Conservation (phyloP, 35 echinoderm and acorn worm genomes). For the Strongylocentrotus purpuratus region DNA sequence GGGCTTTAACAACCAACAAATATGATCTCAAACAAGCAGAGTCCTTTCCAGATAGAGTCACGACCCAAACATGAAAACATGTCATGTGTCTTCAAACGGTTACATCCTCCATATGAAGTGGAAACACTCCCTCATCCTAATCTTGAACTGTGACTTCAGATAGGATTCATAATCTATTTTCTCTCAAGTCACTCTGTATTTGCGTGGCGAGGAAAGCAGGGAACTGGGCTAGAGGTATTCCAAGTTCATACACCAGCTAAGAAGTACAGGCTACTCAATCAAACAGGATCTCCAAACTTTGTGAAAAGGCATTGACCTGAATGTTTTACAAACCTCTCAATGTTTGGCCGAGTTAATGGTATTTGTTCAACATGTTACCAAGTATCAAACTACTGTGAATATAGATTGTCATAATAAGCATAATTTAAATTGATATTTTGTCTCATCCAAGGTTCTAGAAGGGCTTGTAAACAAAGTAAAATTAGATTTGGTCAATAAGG, state of each 20-base stretch:
- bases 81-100: not conserved
- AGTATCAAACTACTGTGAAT: too few relatives aligned
- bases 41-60: not conserved
- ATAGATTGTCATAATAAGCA: too few relatives aligned
- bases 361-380: too few relatives aligned
- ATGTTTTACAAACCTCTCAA: too few relatives aligned
- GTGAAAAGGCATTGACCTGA: too few relatives aligned
- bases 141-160: not conserved
- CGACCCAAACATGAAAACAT: not conserved
- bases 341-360: too few relatives aligned
- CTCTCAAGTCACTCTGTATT: not conserved
- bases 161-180: not conserved
- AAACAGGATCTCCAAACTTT: not conserved
- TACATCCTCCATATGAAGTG: not conserved
- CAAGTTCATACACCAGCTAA: not conserved
- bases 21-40: not conserved
- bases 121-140: conserved; percentile 1
- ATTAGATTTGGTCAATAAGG: too few relatives aligned
- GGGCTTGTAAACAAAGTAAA: too few relatives aligned
- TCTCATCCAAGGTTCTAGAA: too few relatives aligned
- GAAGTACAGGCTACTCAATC: not conserved
- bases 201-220: not conserved
- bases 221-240: not conserved
- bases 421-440: too few relatives aligned
- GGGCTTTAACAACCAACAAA: not conserved